Evolutionary conservation across 2,888 invertebrate genomes (phyloP), one percentile per base, ranked within the genome.

Genomic region (Lagria hirta): DNA sequence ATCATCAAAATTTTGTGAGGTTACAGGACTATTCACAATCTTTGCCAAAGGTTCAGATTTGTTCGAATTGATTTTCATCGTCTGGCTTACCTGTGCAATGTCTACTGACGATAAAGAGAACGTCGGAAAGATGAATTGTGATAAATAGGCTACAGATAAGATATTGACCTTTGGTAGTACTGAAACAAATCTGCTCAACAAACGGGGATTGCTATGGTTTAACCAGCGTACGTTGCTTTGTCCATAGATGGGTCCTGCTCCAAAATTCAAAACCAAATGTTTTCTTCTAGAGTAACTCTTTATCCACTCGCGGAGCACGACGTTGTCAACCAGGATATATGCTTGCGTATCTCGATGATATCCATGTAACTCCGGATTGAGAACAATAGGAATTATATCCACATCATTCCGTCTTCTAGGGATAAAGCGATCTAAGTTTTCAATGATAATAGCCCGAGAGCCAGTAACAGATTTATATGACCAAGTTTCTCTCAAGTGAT

Each of bases 1-100:
- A n/a, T 27, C 27, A 27, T 27, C 14, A 14, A 14, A 27, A 27
- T 27, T 27, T 7, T 27, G 14, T 7, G 14, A 14, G 4, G 27
- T 27, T n/a, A 27, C 27, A 10, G 27, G 27, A 14, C 27, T 27
- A 27, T 27, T 27, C 3, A 27, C 15, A 12, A 27, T 12, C n/a
- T 27, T 27, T 4, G 27, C 27, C 4, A 27, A 4, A 2, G 27
- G 27, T 7, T 27, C 27, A 2, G 27, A 13, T 3, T 15, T 13
- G n/a, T 27, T 27, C 3, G 27, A 27, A 6, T 27, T 27, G 5
- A 27, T 27, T 7, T 27, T 15, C 27, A 27, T 27, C 2, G 14
- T 27, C 12, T 27, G 27, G n/a, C 27, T 27, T 2, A 27, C 27
- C 14, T 27, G 14, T 7, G 13, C 13, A 2, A 27, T 27, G 14